phyloP scores from a whole-genome alignment of 2,888 invertebrate genomes.

The Drosophila ezoana region DNA sequence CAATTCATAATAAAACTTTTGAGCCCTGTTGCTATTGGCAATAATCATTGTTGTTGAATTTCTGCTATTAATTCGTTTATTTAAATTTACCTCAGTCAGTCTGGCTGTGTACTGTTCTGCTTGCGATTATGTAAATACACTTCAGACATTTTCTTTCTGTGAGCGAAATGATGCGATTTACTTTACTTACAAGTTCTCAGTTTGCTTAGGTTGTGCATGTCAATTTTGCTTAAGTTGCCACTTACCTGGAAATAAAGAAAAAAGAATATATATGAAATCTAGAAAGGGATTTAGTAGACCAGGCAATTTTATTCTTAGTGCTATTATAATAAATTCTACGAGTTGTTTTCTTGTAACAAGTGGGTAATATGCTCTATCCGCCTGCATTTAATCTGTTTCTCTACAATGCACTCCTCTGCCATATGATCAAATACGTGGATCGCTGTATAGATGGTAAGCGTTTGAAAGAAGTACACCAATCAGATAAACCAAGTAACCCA shows the following conservation, averaged over 20 bases:
- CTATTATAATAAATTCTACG: background rate
- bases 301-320: background rate
- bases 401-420: conserved; percentile 11
- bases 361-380: conserved; percentile 8
- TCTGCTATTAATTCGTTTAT: conserved; percentile 64
- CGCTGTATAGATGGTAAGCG: conserved; percentile 17
- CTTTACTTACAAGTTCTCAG: conserved; percentile 44
- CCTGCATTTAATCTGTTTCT: conserved; percentile 9
- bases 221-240: conserved; percentile 15
- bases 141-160: conserved; percentile 21
- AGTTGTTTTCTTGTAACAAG: background rate
- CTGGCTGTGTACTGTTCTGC: conserved; percentile 22
- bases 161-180: conserved; percentile 30
- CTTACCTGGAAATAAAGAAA: conserved; percentile 61
- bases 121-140: conserved; percentile 53
- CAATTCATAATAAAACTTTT: conserved; percentile 59
- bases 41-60: conserved; percentile 58
- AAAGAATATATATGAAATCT: conserved; percentile 1
- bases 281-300: background rate
- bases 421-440: background rate
- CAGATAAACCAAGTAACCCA: background rate
- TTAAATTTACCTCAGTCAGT: conserved; percentile 55
- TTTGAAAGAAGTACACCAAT: too few relatives aligned
- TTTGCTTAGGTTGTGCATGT: background rate
- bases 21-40: conserved; percentile 55